These are phyloP conservation scores for Microplitis mediator DNA, from an alignment of 1,140 invertebrate species.

Conservation along the genomic window DNA sequence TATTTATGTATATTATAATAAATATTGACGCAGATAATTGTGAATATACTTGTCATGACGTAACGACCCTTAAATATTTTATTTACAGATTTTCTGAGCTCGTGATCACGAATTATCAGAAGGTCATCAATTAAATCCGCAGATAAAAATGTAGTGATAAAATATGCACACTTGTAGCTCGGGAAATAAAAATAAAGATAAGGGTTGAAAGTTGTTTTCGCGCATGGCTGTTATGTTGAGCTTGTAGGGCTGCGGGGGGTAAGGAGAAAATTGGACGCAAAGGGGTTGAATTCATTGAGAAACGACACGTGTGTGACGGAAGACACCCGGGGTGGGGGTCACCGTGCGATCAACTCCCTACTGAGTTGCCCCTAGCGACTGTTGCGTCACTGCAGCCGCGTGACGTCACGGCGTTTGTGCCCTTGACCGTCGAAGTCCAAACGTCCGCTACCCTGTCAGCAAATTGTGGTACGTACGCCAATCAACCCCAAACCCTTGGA, in stretches of 20 bases:
- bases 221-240: background rate
- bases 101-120: constrained; percentile 17
- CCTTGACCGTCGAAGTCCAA: constrained; percentile 29
- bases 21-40: background rate
- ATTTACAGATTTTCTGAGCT: background rate
- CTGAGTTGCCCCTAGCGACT: constrained; percentile 32
- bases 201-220: background rate
- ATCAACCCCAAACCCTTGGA: background rate
- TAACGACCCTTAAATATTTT: background rate
- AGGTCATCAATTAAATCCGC: constrained; percentile 12
- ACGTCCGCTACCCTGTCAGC: constrained; percentile 14
- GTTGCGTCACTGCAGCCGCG: constrained; percentile 36
- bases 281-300: constrained; percentile 31
- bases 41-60: background rate
- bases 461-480: background rate
- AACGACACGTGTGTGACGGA: constrained; percentile 34
- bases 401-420: constrained; percentile 35
- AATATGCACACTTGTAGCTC: background rate
- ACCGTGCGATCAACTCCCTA: constrained; percentile 26
- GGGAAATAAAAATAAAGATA: background rate
- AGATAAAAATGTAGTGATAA: background rate
- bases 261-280: background rate
- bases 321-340: constrained; percentile 19
- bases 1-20: background rate
- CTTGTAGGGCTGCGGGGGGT: background rate